Base-by-base conservation (phyloP, 2,113 vertebrate species). In the Jacana jacana region DNA sequence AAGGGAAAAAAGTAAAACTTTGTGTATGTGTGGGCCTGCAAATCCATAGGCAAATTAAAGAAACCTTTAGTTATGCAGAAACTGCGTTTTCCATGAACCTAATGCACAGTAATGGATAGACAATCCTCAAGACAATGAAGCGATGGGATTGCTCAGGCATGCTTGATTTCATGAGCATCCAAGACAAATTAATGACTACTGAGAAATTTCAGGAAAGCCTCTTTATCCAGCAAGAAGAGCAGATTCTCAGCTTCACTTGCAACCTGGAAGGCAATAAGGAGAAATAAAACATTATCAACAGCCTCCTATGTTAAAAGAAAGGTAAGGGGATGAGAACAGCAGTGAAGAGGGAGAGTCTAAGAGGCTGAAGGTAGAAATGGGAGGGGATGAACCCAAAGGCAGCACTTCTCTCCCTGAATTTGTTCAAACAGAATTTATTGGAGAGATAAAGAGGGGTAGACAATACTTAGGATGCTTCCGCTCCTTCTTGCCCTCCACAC, bases 251-350 rank as follows among this genome's bases (percentile, higher is more conserved):
- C 40, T 54, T 88, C 37, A 11, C 17, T 70, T 13, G 2, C 22
- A 58, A 39, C 11, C 13, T 51, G 28, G 42, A 70, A 81, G 46
- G 28, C 33, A 80, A n/a, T 27, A 28, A 78, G 9, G 49, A 61
- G 42, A 86, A 55, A 72, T 25, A 66, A 80, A 27, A 30, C 10
- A 40, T 5, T 17, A 44, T 35, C 15, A 61, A 3, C 23, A 27
- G 6, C 40, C 11, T 91, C 9, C 9, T 23, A 42, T 33, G 16
- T 14, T 17, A 27, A 44, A 9, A 16, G 35, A 39, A 51, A 33
- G 0, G 2, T 46, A 13, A 3, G 22, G 11, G 9, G 11, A 44
- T 30, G 78, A 52, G 30, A 37, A 37, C 2, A 52, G 37, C 20
- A 28, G 11, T 20, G 60, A 46, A 22, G 20, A 69, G 28, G 10